Evolutionary conservation across 2,113 vertebrate genomes (phyloP), one percentile per base, ranked within the genome.

Genomic region (Mormyrus iriodes): DNA sequence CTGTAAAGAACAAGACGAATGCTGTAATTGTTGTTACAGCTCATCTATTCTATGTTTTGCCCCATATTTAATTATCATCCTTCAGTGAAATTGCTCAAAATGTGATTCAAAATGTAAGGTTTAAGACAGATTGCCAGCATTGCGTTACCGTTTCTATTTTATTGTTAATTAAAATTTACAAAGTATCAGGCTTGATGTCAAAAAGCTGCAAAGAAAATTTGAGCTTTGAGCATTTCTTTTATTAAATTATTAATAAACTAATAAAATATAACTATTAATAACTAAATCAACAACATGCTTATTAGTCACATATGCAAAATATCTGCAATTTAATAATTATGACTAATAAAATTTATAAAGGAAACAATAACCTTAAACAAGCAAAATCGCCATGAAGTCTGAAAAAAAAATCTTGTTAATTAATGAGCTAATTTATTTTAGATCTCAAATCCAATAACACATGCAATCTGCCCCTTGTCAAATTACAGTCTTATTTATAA

Each of bases 341-440:
- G 27, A 35, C 46, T 52, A 52, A 53, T 86, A 46, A 82, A 82
- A 21, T 73, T 35, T 35, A 5, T n/a, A 8, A 42, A 31, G 44
- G 19, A 52, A 86, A 51, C 24, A 86, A n/a, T 53, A 86, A 86
- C n/a, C 3, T 17, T 17, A 51, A 31, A 86, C 46, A 48, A 17
- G 7, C 15, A 82, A 39, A 21, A 82, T 35, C 13, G 46, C 24
- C 10, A 86, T 21, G 46, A n/a, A 1, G 19, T 85, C 24, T 35
- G 10, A 86, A 19, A 55, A 86, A 53, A 51, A 86, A 55, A 55
- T 86, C n/a, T 39, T 86, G n/a, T 86, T 86, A 53, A 86, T 86
- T 53, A 53, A 35, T 86, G 7, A 86, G 51, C n/a, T 52, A 35
- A 35, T 53, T 86, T 48, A 84, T 84, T 84, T 19, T 9, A 44